Evolutionary conservation across 2,888 invertebrate species (phyloP), one percentile per base, ranked within the genome.

Genomic region (Tyria jacobaeae): DNA sequence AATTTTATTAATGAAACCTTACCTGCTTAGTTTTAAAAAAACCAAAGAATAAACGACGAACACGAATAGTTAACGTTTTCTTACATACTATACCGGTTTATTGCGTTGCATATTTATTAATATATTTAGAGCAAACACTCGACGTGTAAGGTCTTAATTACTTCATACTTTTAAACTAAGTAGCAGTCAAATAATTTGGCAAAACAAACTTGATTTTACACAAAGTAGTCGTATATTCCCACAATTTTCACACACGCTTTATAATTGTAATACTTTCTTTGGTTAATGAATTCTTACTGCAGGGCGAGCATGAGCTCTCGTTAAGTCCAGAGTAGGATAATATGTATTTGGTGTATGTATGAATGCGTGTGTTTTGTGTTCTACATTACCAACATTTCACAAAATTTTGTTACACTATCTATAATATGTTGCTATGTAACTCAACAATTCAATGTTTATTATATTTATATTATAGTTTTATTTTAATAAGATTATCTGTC

Each of bases 71-170:
- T 47, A 24, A 47, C 31, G 55, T 44, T 47, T 3, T 47, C 35
- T 25, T n/a, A n/a, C n/a, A n/a, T 50, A 64, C 56, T 41, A 52
- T 50, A 41, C 54, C 60, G 49, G 62, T 57, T 57, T 15, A 58
- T 67, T 73, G 61, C 60, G 58, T 57, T 64, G 60, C 56, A 60
- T 49, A 62, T 64, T 56, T 60, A 70, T 57, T 60, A 57, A 60
- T 44, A 70, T 51, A 35, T 59, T 52, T 60, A 6, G 39, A 17
- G 21, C 21, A 34, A n/a, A 24, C 37, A 52, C 52, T 35, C 59
- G 49, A 58, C 57, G 56, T 35, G 44, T 44, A 44, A 44, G 12
- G 44, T n/a, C 35, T 60, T 60, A 59, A 74, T 71, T 68, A 51
- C 56, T 48, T 54, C 49, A 57, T n/a, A 49, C 27, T 15, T 9